Percentiles rank a stretch among this genome's conserved stretches.
These are phyloP conservation scores for Lamellibrachia luymesi DNA, from an alignment of 1,140 invertebrate species.

Conservation along the genomic window DNA sequence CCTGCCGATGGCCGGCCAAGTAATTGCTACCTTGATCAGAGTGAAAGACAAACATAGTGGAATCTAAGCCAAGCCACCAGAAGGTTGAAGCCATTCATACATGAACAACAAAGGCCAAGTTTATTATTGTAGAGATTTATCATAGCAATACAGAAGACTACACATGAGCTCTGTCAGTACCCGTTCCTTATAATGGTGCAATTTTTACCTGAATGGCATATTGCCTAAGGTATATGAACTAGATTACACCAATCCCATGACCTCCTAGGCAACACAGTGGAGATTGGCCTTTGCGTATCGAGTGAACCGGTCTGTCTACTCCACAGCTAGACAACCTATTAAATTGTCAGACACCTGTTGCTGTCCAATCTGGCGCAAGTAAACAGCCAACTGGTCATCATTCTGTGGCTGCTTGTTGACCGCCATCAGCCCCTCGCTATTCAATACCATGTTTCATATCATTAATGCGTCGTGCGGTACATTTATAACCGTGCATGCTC, in stretches of 20 bases:
- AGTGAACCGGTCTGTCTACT: not conserved
- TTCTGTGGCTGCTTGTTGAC: not conserved
- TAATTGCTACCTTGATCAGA: not conserved
- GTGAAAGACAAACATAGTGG: not conserved
- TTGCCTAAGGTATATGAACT: not conserved
- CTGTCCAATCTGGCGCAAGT: not conserved
- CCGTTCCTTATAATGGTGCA: not conserved
- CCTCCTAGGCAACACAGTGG: not conserved
- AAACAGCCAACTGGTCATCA: not conserved
- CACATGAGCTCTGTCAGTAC: not conserved
- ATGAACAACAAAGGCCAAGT: not conserved
- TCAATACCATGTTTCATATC: not conserved
- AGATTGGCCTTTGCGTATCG: not conserved
- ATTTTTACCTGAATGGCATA: not conserved
- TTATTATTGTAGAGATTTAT: not conserved
- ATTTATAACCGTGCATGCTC: not conserved
- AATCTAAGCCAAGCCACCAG: not conserved
- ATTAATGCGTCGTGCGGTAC: not conserved
- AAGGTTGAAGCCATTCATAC: not conserved
- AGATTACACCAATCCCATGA: not conserved
- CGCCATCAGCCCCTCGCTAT: not conserved
- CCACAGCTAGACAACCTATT: not conserved
- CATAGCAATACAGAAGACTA: not conserved
- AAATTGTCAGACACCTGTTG: not conserved
- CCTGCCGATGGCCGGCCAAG: not conserved